Percentiles rank a stretch among this genome's conserved stretches.
These are phyloP conservation scores for Acleris emargana DNA, from an alignment of 2,888 invertebrate species.

Conservation along the genomic window DNA sequence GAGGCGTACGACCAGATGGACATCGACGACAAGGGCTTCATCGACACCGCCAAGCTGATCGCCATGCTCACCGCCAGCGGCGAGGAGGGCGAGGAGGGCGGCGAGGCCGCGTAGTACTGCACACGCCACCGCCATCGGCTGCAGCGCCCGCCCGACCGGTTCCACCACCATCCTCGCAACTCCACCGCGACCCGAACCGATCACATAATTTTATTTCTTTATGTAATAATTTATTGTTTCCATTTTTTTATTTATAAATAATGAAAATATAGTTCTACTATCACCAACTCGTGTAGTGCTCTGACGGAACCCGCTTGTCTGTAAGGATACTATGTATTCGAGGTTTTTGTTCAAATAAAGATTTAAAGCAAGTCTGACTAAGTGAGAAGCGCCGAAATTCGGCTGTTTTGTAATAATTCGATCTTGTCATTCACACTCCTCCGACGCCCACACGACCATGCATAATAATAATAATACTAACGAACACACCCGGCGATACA, in stretches of 20 bases:
- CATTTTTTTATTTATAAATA: constrained; percentile 82
- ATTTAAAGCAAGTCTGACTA: constrained; percentile 71
- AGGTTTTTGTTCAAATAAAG: constrained; percentile 71
- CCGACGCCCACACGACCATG: constrained; percentile 37
- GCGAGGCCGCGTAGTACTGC: constrained; percentile 73
- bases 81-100: constrained; percentile 89
- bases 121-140: constrained; percentile 43
- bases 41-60: constrained; percentile 94
- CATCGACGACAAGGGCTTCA: constrained; percentile 95
- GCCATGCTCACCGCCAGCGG: constrained; percentile 94
- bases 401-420: constrained; percentile 60
- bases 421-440: constrained; percentile 65
- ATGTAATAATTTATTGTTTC: constrained; percentile 79
- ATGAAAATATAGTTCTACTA: constrained; percentile 82
- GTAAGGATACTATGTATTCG: constrained; percentile 76
- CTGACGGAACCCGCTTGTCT: constrained; percentile 26
- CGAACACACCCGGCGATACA: neutral
- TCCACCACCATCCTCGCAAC: constrained; percentile 49
- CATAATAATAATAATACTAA: neutral
- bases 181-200: constrained; percentile 70
- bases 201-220: constrained; percentile 72
- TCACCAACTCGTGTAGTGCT: constrained; percentile 55
- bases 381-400: constrained; percentile 60
- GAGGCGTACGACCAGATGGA: constrained; percentile 97
- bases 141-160: constrained; percentile 60